Evolutionary conservation across 2,888 invertebrate species (phyloP), one percentile per base, ranked within the genome.

Genomic region (Tiliacea aurago): DNA sequence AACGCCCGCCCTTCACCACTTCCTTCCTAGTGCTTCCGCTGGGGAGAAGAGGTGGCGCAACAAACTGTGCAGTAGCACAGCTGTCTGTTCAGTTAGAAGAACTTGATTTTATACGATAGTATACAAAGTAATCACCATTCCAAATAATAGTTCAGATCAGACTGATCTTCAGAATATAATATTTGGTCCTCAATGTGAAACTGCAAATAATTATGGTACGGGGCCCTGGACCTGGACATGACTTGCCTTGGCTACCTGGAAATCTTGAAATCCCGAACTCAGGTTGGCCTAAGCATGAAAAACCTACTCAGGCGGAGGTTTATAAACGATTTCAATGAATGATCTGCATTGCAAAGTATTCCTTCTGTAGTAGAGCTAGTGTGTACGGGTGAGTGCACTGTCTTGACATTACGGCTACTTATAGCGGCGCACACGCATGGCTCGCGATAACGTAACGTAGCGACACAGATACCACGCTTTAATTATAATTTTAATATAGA

Each of bases 371-470:
- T 11, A 0, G 1, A 0, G 43, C 3, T 5, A 5, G 2, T 9
- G 11, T 13, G 11, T 1, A 51, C 7, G 81, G 84, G 83, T 84
- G 81, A 83, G 69, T 72, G 83, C 73, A 73, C 83, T 59, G 69
- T 58, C 66, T 72, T 84, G 83, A 83, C 83, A 81, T 71, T 78
- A 83, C 68, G 6, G 75, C 75, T 51, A 68, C 59, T 65, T 58
- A 83, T 69, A 80, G 74, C 78, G 20, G 1, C 63, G 70, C 70
- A 23, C 72, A 23, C 70, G 70, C 53, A 55, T 51, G 70, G 33
- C 58, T 11, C 45, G 43, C 63, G 62, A 77, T 70, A 64, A 51
- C 79, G 53, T 62, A 49, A 62, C 79, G 64, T 37, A n/a, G 45
- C 78, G 49, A 68, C 76, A 63, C 63, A 77, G 49, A 80, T 64